Evolutionary conservation across 2,888 invertebrate species (phyloP), one percentile per base, ranked within the genome.

Genomic region (Lathronympha strigana): DNA sequence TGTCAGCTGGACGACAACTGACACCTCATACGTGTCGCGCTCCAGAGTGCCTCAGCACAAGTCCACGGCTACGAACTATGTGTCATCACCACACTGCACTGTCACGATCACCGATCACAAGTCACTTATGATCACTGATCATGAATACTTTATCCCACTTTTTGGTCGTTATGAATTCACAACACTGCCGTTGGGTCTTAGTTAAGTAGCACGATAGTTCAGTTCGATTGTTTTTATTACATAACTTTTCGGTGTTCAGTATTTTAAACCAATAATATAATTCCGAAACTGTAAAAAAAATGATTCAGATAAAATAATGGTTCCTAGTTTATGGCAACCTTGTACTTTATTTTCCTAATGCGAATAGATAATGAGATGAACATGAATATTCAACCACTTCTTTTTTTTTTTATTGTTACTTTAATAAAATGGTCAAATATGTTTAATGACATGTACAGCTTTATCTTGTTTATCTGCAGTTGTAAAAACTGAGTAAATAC

Each of bases 1-100:
- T 88, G 92, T 92, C 91, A 92, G 89, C 89, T 90, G 86, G 82
- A 89, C 86, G 87, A 81, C 90, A 89, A 92, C 92, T 88, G 92
- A 91, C 88, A 88, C 87, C 66, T 91, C 90, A 90, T 90, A 88
- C 81, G 90, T 87, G 81, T 91, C 87, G 88, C 77, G 84, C 91
- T 91, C 92, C 92, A 92, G 92, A 87, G 88, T 91, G 89, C 76
- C 77, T 74, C 68, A n/a, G 74, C 77, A 55, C 57, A 55, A 70
- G 67, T 63, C 68, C 72, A 76, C 73, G 60, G 68, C 70, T 63
- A 73, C 57, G 57, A 57, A 57, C 57, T 63, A 57, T 63, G 76
- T 77, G 76, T 73, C 81, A 80, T 84, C 78, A 77, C 82, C 50
- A 47, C 49, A 55, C 63, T 58, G 40, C 57, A 58, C 64, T 31